A percentile compares a stretch with the other conserved stretches of the same genome.
Evolutionary conservation across 2,888 invertebrate species (phyloP).

Genomic region (Tipula helvola): DNA sequence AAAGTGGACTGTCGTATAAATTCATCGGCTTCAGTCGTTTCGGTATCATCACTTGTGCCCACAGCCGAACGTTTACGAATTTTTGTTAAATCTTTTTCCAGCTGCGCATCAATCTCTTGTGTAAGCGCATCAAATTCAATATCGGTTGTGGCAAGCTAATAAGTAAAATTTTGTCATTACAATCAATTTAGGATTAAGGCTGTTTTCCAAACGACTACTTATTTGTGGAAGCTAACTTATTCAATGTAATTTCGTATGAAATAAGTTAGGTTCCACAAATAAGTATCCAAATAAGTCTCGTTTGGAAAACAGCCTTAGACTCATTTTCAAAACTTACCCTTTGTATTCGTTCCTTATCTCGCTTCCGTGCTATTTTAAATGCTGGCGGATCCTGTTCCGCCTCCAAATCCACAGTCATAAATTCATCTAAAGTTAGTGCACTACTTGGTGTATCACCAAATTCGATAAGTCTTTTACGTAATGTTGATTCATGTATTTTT

Average conservation of each 20-base stretch:
- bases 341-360: conserved; percentile 73
- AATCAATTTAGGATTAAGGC: too few species aligned
- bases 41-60: conserved; percentile 23
- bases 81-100: conserved; percentile 52
- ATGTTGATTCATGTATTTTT: conserved; percentile 87
- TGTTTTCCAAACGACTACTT: too few species aligned
- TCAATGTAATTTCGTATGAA: too few species aligned
- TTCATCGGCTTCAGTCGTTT: conserved; percentile 33
- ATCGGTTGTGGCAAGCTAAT: conserved; percentile 43
- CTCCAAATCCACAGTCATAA: conserved; percentile 91
- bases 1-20: conserved; percentile 39
- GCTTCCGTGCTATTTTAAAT: conserved; percentile 79
- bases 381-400: conserved; percentile 92
- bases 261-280: too few species aligned
- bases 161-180: not conserved
- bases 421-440: conserved; percentile 88
- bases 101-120: conserved; percentile 68
- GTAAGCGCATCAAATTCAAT: conserved; percentile 63
- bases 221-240: too few species aligned
- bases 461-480: conserved; percentile 81
- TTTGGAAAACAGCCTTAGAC: too few species aligned
- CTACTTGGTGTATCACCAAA: conserved; percentile 96
- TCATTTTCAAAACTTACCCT: conserved; percentile 39
- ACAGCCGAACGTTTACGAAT: conserved; percentile 26
- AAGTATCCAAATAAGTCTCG: too few species aligned